Conservation (phyloP, 1,140 invertebrate species). For the Neodiprion lecontei region DNA sequence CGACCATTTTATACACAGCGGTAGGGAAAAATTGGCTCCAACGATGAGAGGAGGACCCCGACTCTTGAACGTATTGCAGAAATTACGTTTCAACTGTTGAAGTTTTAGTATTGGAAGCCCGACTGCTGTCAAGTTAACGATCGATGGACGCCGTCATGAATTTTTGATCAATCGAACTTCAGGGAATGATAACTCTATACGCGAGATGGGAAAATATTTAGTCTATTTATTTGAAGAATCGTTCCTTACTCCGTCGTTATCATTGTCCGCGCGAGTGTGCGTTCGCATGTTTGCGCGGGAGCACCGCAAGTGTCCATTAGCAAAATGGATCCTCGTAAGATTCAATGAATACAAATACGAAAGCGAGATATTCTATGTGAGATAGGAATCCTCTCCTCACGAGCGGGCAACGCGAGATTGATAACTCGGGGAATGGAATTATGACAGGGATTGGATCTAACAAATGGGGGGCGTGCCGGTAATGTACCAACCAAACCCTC, state of each 20-base stretch:
- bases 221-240: slow-evolving; percentile 1
- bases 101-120: too few species aligned
- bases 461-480: not conserved
- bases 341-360: not conserved
- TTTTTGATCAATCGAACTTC: too few species aligned
- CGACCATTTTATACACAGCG: not conserved
- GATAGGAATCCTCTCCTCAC: too few species aligned
- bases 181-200: too few species aligned
- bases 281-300: not conserved
- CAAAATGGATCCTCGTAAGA: slow-evolving; percentile 2
- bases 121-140: too few species aligned
- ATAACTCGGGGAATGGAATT: slow-evolving; percentile 3
- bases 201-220: not conserved
- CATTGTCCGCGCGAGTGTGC: too few species aligned
- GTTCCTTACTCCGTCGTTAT: not conserved
- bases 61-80: too few species aligned
- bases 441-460: slow-evolving; percentile 5
- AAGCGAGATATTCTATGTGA: not conserved
- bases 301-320: not conserved
- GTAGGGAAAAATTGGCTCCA: too few species aligned
- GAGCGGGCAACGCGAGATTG: not conserved
- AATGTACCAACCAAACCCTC: not conserved
- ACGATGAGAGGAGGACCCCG: too few species aligned
- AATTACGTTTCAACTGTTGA: too few species aligned
- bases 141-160: too few species aligned